A percentile compares a stretch with the other conserved stretches of the same genome.
phyloP scores from a whole-genome alignment of 2,113 vertebrate genomes.

The Carassius carassius region DNA sequence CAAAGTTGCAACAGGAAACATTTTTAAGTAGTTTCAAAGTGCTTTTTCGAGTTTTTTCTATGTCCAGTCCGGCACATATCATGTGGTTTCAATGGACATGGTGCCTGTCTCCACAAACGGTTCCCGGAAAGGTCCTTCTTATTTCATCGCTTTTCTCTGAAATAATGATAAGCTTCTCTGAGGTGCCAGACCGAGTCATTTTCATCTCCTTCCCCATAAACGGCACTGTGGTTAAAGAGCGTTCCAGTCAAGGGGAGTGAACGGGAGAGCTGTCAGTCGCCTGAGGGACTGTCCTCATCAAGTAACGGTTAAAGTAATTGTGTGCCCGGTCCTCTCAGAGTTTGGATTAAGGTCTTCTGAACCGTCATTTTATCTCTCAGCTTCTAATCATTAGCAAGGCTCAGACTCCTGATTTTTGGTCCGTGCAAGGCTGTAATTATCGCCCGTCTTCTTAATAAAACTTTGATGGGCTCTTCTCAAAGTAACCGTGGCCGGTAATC shows the following conservation, averaged over 20 bases:
- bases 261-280: constrained; percentile 30
- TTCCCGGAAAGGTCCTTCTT: constrained; percentile 29
- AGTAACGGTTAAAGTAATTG: constrained; percentile 22
- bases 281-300: constrained; percentile 40
- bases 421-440: constrained; percentile 74
- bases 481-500: constrained; percentile 76
- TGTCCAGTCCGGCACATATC: neutral
- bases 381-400: constrained; percentile 49
- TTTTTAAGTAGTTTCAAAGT: constrained; percentile 44
- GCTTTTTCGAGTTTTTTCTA: constrained; percentile 40
- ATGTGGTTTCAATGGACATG: neutral
- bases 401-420: constrained; percentile 48
- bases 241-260: constrained; percentile 27
- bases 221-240: constrained; percentile 13
- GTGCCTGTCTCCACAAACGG: neutral
- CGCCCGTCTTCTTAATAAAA: constrained; percentile 82
- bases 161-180: constrained; percentile 28
- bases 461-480: constrained; percentile 80
- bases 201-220: constrained; percentile 34
- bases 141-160: constrained; percentile 39
- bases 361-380: constrained; percentile 46
- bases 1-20: constrained; percentile 40
- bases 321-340: constrained; percentile 26
- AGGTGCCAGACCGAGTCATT: constrained; percentile 46
- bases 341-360: constrained; percentile 46